Base-by-base conservation (phyloP, 2,888 invertebrate species). In the Euzophera pinguis region DNA sequence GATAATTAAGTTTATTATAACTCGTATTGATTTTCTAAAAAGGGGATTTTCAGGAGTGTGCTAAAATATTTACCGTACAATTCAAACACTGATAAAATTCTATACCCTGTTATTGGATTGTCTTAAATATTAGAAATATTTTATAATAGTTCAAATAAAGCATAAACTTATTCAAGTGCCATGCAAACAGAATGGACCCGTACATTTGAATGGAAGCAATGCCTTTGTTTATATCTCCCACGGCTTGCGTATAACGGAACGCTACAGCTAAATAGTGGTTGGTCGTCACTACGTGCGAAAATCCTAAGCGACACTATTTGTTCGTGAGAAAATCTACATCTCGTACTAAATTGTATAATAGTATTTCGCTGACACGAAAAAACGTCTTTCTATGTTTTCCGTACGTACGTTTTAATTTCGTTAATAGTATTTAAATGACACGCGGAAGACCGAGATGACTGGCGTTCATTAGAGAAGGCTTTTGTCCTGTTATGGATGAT, bases 151-250 rank as follows among this genome's bases (percentile, higher is more conserved):
- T 56, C 41, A 38, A 47, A 54, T 57, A 55, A 57, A 54, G 58
- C 59, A 56, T 60, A 59, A 53, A 60, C 60, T 61, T 61, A 63
- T 61, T 63, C 58, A 60, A 61, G 63, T 62, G 62, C 57, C 61
- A 60, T 62, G 64, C 62, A 61, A 65, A 66, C 63, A 62, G 60
- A 64, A 65, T 60, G 53, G 60, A 59, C 61, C 63, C 62, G 63
- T 66, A 65, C 72, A 69, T 78, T 77, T 75, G 69, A 77, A 79
- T 76, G 65, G 65, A 67, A 67, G 66, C 69, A 60, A 66, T 64
- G 67, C 71, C 70, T 80, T 85, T 84, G 84, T 82, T 76, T 75
- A 69, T 64, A 71, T 77, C 78, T 86, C 86, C 79, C 84, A 87
- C 84, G 81, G 74, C 68, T 68, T 63, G 69, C 62, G 71, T 73